These are phyloP conservation scores for Brienomyrus longianalis DNA, from an alignment of 2,113 vertebrate genomes.

Conservation along the genomic window DNA sequence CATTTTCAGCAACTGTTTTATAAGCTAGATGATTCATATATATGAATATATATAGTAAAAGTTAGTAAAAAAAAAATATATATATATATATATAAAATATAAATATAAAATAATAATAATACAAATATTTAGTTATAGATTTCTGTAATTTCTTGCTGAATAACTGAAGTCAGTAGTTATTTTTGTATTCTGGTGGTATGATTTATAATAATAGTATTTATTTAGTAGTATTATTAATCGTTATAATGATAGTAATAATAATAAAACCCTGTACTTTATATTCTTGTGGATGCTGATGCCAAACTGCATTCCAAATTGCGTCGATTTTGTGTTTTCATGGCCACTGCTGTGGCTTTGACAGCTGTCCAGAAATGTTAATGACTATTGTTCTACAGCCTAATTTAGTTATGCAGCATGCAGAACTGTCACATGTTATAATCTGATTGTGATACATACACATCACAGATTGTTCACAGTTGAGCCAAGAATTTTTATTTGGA, in stretches of 20 bases:
- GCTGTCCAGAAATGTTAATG: neutral
- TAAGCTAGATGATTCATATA: neutral
- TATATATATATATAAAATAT: neutral
- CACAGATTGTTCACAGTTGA: neutral
- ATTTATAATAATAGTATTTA: neutral
- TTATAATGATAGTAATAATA: neutral
- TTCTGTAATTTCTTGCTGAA: neutral
- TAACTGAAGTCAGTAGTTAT: neutral
- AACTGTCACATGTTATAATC: constrained; percentile 6
- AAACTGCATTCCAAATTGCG: neutral
- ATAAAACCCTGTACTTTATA: neutral
- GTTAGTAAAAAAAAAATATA: neutral
- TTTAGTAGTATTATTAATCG: neutral
- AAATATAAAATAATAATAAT: neutral
- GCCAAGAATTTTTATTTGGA: neutral
- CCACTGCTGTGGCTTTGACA: neutral
- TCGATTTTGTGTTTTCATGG: neutral
- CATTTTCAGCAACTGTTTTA: neutral
- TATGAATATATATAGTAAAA: neutral
- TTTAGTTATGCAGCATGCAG: neutral
- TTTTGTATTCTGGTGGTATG: neutral
- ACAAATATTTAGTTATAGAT: neutral
- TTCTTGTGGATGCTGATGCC: neutral
- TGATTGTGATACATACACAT: neutral
- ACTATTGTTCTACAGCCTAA: neutral